phyloP scores from a whole-genome alignment of 2,888 invertebrate genomes.

The Spicauda simplicius region DNA sequence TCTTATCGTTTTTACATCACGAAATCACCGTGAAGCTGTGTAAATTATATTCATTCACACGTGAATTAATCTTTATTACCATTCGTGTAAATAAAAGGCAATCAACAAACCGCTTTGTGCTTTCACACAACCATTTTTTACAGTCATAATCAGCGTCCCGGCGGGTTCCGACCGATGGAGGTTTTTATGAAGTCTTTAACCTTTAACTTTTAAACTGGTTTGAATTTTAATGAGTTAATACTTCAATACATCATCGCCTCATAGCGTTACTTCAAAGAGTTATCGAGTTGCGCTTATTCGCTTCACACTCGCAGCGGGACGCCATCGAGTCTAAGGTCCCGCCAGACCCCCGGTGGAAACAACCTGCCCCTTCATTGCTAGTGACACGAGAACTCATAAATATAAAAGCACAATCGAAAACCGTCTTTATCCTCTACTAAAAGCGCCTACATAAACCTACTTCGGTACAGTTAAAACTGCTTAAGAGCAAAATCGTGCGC shows the following conservation, averaged over 20 bases:
- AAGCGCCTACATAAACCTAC: constrained; percentile 48
- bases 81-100: constrained; percentile 38
- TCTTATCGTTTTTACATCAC: constrained; percentile 12
- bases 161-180: constrained; percentile 67
- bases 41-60: constrained; percentile 32
- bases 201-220: constrained; percentile 73
- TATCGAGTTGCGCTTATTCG: constrained; percentile 70
- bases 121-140: constrained; percentile 38
- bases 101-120: constrained; percentile 39
- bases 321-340: constrained; percentile 60
- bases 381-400: constrained; percentile 33
- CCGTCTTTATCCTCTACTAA: constrained; percentile 54
- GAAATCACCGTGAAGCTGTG: constrained; percentile 34
- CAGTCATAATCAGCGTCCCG: constrained; percentile 56
- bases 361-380: constrained; percentile 64
- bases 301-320: constrained; percentile 70
- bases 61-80: constrained; percentile 36
- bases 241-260: constrained; percentile 76
- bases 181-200: constrained; percentile 77
- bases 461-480: constrained; percentile 40
- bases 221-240: constrained; percentile 80
- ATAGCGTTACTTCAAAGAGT: constrained; percentile 62
- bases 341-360: constrained; percentile 64
- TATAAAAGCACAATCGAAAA: constrained; percentile 50
- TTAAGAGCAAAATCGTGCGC: constrained; percentile 48